Evolutionary conservation across 35 echinoderm and acorn worm genomes (phyloP).

Genomic region (Apostichopus californicus): DNA sequence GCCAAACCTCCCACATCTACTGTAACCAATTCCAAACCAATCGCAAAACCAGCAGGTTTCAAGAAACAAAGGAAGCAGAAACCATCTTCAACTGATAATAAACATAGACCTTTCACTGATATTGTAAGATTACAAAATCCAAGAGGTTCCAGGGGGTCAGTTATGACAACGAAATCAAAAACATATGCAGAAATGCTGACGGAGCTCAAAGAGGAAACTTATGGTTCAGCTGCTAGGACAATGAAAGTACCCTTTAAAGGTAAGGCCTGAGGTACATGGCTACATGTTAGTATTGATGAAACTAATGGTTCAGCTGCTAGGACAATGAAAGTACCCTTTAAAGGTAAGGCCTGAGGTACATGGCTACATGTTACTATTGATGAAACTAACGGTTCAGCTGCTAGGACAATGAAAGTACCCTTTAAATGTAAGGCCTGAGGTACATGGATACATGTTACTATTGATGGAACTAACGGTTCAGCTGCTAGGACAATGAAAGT

Average conservation of each 20-base stretch:
- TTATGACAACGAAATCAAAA: slow-evolving; percentile 67
- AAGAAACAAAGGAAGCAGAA: not conserved
- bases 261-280: not conserved
- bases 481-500: not conserved
- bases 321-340: not conserved
- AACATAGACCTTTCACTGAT: slow-evolving; percentile 66
- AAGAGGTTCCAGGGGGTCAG: slow-evolving; percentile 55
- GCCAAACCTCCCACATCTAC: slow-evolving; percentile 41
- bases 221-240: not conserved
- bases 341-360: not conserved
- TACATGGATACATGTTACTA: no score
- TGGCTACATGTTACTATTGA: no score
- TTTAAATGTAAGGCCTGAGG: not conserved
- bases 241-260: not conserved
- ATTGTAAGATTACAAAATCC: slow-evolving; percentile 86
- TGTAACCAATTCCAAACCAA: not conserved
- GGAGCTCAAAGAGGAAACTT: slow-evolving; percentile 71
- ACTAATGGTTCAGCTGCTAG: not conserved
- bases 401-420: not conserved
- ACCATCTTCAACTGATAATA: not conserved
- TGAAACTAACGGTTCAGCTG: slow-evolving; percentile 8
- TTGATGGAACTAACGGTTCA: slow-evolving; percentile 11
- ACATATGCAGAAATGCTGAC: slow-evolving; percentile 85
- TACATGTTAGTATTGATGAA: not conserved
- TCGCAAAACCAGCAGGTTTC: not conserved